Percentiles rank a stretch among this genome's conserved stretches.
These are phyloP conservation scores for Drosophila anomalata DNA, from an alignment of 2,888 invertebrate genomes.

Conservation along the genomic window DNA sequence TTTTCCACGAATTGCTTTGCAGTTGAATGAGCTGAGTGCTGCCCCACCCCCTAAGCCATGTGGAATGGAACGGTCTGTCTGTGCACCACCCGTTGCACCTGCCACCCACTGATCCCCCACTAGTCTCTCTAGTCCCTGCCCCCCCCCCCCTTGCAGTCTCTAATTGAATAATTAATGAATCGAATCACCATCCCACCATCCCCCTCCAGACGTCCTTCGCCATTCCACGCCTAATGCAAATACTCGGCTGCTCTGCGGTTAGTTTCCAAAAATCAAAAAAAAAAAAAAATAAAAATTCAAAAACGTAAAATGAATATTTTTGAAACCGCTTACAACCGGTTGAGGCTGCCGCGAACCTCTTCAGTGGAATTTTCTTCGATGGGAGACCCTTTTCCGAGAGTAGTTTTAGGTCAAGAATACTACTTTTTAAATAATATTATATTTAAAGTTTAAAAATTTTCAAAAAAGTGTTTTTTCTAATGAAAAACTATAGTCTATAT, in stretches of 20 bases:
- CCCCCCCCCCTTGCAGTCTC: conserved; percentile 47
- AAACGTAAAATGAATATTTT: conserved; percentile 5
- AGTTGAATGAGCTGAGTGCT: conserved; percentile 38
- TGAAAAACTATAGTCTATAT: no score
- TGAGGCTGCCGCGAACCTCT: conserved; percentile 30
- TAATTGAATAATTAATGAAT: conserved; percentile 78
- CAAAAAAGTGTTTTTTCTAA: no score
- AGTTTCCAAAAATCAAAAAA: conserved; percentile 19
- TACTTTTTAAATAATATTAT: not conserved
- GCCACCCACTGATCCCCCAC: not conserved
- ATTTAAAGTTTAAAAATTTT: no score
- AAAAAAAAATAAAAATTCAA: not conserved
- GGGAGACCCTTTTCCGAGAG: conserved; percentile 9
- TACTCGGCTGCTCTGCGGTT: conserved; percentile 53
- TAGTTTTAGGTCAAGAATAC: no score
- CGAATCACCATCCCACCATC: conserved; percentile 38
- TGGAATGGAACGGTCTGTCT: conserved; percentile 23
- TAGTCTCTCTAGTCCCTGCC: conserved; percentile 24
- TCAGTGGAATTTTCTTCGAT: not conserved
- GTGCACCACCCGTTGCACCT: not conserved
- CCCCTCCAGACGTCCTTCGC: conserved; percentile 28
- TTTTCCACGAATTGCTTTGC: conserved; percentile 56
- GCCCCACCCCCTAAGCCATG: conserved; percentile 20
- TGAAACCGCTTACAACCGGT: conserved; percentile 43
- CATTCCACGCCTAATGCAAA: conserved; percentile 67